Percentiles rank a stretch among this genome's conserved stretches.
Evolutionary conservation across 2,888 invertebrate genomes (phyloP).

Genomic region (Stomorhina lunata): DNA sequence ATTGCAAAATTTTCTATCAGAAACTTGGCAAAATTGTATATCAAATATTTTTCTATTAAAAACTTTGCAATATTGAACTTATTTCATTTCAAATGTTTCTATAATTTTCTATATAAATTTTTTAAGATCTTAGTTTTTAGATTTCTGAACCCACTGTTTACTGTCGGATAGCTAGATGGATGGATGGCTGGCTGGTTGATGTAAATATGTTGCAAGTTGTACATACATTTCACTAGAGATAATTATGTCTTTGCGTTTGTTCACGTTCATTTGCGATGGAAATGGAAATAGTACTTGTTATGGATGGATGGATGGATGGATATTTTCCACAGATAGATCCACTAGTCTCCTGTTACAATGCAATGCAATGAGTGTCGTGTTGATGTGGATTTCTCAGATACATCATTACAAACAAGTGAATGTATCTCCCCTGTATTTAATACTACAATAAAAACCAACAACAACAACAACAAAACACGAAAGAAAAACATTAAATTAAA

Average conservation of each 20-base stretch:
- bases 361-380: background rate
- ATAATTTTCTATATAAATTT: too few species aligned
- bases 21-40: too few species aligned
- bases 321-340: background rate
- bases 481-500: background rate
- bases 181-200: background rate
- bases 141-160: too few species aligned
- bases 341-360: conserved; percentile 15
- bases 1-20: too few species aligned
- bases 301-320: conserved; percentile 19
- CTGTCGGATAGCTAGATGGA: background rate
- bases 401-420: too few species aligned
- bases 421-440: background rate
- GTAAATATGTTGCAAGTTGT: background rate
- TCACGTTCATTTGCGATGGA: conserved; percentile 27
- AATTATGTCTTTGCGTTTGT: conserved; percentile 5
- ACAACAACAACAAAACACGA: background rate
- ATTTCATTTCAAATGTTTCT: too few species aligned
- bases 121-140: too few species aligned
- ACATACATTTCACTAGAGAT: background rate
- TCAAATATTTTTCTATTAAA: too few species aligned
- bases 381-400: conserved; percentile 11
- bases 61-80: too few species aligned
- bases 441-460: background rate
- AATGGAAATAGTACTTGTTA: conserved; percentile 45